Base-by-base conservation (phyloP, 2,888 invertebrate genomes). In the Carcina quercana region DNA sequence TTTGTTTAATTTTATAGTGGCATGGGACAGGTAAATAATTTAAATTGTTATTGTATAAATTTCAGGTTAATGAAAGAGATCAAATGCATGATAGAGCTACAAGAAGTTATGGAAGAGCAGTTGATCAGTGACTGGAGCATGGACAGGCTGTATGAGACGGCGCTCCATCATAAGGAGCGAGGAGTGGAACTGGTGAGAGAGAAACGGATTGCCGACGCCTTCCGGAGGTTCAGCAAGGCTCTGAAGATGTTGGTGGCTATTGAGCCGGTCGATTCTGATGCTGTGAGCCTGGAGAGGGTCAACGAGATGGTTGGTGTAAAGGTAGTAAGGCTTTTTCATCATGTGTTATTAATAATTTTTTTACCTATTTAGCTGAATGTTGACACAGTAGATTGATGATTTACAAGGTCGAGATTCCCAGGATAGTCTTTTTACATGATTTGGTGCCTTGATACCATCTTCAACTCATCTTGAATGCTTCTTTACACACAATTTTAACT, bases 211-310 rank as follows among this genome's bases (percentile, higher is more conserved):
- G 56, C 79, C 6, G 92, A 93, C 59, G 93, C 94, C 0, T 94
- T 93, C 48, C 54, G 73, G n/a, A 65, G 80, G 35, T 96, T 94
- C 61, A 88, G 86, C 40, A 90, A 89, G 62, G 89, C 91, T 1
- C 80, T 93, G 13, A 93, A 93, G 66, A 84, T 91, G 50, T 54
- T 95, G 4, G 86, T 91, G 3, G 73, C 82, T 1, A 72, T 76
- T 2, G 82, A 82, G 37, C 91, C 91, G 0, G 80, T 90, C 35
- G 88, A 86, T 39, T 74, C 86, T 3, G 74, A 83, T n/a, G 59
- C 69, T 5, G 68, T 88, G 5, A 84, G 85, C 24, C 79, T 80
- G 2, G 71, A 87, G 15, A 53, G 61, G 15, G 51, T 82, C 0
- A 62, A 74, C 5, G 85, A 87, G 34, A 76, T 92, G 42, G 60